Percentiles rank a stretch among this genome's conserved stretches.
Evolutionary conservation across 92 coral and sea anemone genomes (phyloP).

Genomic region (Epizoanthus illoricatus): DNA sequence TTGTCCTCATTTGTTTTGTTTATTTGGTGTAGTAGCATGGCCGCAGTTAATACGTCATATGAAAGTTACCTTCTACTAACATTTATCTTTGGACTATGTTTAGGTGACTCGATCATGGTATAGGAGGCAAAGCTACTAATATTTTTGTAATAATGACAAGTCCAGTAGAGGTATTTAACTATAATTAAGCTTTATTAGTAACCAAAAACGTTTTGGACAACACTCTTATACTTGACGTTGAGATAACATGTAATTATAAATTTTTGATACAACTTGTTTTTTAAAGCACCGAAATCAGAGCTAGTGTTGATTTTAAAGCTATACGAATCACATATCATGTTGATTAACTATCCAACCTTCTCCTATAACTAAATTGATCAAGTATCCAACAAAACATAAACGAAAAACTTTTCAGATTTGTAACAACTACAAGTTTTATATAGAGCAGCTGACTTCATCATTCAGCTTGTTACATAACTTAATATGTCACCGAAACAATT

Average conservation of each 20-base stretch:
- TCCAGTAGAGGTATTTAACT: constrained; percentile 4
- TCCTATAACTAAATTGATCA: constrained; percentile 12
- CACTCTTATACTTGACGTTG: background rate
- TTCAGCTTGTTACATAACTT: background rate
- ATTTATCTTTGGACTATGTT: background rate
- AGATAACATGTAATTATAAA: background rate
- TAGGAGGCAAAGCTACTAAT: background rate
- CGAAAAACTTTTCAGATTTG: background rate
- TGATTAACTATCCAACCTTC: background rate
- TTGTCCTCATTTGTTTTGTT: too few species aligned
- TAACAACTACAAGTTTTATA: too few species aligned
- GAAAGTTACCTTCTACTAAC: constrained; percentile 3
- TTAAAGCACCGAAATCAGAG: background rate
- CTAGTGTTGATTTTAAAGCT: too few species aligned
- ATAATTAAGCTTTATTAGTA: background rate
- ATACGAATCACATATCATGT: too few species aligned
- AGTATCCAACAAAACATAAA: background rate
- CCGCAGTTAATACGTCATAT: background rate
- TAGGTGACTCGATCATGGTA: background rate
- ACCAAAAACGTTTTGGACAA: background rate
- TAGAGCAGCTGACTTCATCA: too few species aligned
- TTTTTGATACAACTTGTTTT: background rate
- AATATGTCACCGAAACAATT: background rate
- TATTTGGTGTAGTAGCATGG: background rate
- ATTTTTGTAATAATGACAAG: constrained; percentile 5